These are phyloP conservation scores for Thermophis baileyi DNA, from an alignment of 2,113 vertebrate genomes.

Conservation along the genomic window DNA sequence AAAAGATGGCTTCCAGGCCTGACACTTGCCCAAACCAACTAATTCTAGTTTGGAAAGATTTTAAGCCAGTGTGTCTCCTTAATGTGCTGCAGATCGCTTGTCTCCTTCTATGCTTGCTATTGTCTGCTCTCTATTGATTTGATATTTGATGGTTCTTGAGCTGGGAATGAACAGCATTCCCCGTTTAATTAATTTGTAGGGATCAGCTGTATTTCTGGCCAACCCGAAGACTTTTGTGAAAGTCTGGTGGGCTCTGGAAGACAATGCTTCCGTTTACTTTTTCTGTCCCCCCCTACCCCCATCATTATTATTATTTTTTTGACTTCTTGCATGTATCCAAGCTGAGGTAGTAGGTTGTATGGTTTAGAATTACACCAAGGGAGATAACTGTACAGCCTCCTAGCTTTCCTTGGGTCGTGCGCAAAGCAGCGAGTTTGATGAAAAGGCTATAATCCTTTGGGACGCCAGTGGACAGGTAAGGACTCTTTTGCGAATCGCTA, in stretches of 20 bases:
- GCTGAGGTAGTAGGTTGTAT: conserved; percentile 99
- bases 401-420: conserved; percentile 97
- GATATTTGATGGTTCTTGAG: background rate
- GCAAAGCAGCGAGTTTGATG: conserved; percentile 66
- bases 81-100: background rate
- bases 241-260: background rate
- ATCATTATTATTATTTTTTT: conserved; percentile 46
- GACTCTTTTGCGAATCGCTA: conserved; percentile 34
- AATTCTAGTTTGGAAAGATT: background rate
- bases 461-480: conserved; percentile 73
- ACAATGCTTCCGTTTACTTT: conserved; percentile 19
- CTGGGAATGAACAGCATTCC: background rate
- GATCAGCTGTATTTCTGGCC: background rate
- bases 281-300: conserved; percentile 45
- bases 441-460: conserved; percentile 59
- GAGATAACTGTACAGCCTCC: conserved; percentile 99
- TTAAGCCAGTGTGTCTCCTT: background rate
- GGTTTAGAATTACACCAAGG: conserved; percentile 97
- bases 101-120: background rate
- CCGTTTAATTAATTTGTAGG: background rate
- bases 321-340: conserved; percentile 81
- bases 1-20: too few species aligned
- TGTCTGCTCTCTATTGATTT: background rate
- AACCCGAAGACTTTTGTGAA: background rate
- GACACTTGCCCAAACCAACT: background rate